phyloP scores from a whole-genome alignment of 2,888 invertebrate genomes.

The Lamellibrachia satsuma region DNA sequence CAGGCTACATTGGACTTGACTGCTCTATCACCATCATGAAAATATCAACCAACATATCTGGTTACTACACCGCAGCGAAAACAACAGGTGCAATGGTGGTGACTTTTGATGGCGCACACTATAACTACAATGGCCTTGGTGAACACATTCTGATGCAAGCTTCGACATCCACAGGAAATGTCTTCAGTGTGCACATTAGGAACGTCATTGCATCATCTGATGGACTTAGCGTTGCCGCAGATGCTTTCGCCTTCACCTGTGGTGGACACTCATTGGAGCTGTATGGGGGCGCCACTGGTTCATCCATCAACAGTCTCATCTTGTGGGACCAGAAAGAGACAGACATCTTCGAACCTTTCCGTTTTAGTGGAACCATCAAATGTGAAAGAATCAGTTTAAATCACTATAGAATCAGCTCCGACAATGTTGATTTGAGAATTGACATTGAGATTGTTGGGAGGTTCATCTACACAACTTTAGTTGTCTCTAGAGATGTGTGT shows the following conservation, averaged over 20 bases:
- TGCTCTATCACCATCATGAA: slow-evolving; percentile 20
- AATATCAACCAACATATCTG: background rate
- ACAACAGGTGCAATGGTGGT: background rate
- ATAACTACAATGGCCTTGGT: background rate
- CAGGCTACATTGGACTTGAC: slow-evolving; percentile 27
- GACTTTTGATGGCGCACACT: background rate
- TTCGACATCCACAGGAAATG: background rate
- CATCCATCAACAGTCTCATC: background rate
- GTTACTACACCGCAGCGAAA: background rate
- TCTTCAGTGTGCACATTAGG: background rate
- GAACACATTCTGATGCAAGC: background rate
- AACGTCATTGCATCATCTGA: background rate
- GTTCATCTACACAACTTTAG: background rate
- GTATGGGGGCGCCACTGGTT: background rate
- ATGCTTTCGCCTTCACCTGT: background rate
- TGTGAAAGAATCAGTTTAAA: background rate
- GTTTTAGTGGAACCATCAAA: background rate
- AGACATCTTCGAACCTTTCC: background rate
- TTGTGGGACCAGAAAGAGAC: background rate
- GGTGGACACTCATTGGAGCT: background rate
- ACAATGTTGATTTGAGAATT: background rate
- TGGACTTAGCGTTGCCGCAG: background rate
- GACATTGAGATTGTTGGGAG: slow-evolving; percentile 3
- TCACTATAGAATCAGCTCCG: background rate
- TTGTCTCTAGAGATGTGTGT: background rate